A percentile compares a stretch with the other conserved stretches of the same genome.
These are phyloP conservation scores for Lepisosteus osseus DNA, from an alignment of 2,113 vertebrate species.

Conservation along the genomic window DNA sequence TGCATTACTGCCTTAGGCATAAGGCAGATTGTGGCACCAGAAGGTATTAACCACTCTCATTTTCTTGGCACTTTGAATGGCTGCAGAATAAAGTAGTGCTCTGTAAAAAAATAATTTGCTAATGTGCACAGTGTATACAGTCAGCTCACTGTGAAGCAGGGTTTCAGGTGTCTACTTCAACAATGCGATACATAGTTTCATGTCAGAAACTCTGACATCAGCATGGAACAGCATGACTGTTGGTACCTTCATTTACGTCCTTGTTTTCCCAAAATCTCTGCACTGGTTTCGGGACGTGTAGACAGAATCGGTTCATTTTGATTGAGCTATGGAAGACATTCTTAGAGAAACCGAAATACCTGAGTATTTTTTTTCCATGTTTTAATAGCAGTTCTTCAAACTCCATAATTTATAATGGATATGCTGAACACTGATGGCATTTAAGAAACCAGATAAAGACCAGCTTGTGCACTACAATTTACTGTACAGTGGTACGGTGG, in stretches of 20 bases:
- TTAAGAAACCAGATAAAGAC: slow-evolving; percentile 38
- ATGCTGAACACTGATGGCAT: slow-evolving; percentile 31
- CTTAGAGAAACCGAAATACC: not conserved
- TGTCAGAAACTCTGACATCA: not conserved
- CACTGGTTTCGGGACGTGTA: not conserved
- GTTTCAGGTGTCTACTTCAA: no score
- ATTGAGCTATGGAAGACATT: not conserved
- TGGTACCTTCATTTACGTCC: not conserved
- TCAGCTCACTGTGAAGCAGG: no score
- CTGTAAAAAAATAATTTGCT: no score
- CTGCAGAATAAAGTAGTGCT: no score
- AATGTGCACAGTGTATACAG: no score
- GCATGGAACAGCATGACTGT: not conserved
- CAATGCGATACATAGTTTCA: no score
- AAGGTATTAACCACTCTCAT: no score
- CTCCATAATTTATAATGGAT: slow-evolving; percentile 3
- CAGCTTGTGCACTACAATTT: slow-evolving; percentile 58
- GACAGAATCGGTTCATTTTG: not conserved
- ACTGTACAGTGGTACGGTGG: slow-evolving; percentile 56
- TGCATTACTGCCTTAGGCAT: no score
- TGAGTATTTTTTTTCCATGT: not conserved
- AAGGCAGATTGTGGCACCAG: no score
- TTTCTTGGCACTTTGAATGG: no score
- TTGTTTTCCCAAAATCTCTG: not conserved
- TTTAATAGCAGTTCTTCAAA: slow-evolving; percentile 17